These are phyloP conservation scores for Anser cygnoides DNA, from an alignment of 2,113 vertebrate genomes.

Conservation along the genomic window DNA sequence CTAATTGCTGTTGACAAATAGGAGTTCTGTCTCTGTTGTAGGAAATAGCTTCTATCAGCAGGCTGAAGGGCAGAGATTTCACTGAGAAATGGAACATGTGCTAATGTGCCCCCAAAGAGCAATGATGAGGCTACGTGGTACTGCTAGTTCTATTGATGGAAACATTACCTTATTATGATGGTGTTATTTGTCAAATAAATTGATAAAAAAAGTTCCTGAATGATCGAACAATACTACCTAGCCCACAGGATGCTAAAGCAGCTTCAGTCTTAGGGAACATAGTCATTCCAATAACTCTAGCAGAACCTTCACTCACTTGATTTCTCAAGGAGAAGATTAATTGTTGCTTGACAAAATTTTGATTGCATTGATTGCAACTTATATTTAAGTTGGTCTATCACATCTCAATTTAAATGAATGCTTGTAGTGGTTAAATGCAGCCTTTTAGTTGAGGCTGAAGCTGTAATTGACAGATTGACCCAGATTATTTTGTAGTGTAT, in stretches of 20 bases:
- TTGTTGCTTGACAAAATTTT: neutral
- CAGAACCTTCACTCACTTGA: neutral
- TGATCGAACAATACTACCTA: accelerated
- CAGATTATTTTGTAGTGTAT: neutral
- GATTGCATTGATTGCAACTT: neutral
- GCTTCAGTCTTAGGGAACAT: neutral
- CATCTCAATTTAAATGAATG: neutral
- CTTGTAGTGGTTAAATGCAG: neutral
- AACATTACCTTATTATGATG: neutral
- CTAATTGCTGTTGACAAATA: neutral
- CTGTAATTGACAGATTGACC: neutral
- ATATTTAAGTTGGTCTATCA: neutral
- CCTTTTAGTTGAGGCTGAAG: neutral
- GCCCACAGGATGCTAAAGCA: neutral
- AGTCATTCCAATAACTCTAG: neutral
- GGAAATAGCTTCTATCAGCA: neutral
- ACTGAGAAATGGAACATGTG: neutral
- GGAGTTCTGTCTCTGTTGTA: neutral
- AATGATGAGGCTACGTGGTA: neutral
- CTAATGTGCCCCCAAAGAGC: neutral
- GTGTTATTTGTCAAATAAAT: neutral
- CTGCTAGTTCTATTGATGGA: neutral
- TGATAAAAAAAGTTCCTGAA: neutral
- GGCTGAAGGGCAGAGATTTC: neutral
- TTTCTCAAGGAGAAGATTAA: neutral